Evolutionary conservation across 2,113 vertebrate species (phyloP), one percentile per base, ranked within the genome.

Genomic region (Stigmatopora nigra): DNA sequence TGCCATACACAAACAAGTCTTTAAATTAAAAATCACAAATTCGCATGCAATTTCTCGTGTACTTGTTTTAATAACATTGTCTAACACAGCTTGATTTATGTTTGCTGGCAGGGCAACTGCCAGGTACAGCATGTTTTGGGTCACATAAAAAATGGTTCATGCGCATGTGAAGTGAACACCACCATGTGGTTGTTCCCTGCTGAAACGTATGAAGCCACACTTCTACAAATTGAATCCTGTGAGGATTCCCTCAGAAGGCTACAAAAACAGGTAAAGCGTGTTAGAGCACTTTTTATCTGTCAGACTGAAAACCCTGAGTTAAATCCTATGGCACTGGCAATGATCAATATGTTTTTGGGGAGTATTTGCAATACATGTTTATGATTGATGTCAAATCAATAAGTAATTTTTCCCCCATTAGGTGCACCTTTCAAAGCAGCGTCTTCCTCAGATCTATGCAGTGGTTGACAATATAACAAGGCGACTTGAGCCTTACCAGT

Each of bases 181-280:
- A 69, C 25, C 6, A 1, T 47, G 51, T 91, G 88, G 88, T 61
- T 57, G 0, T 90, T 91, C 52, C 89, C 89, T 6, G 68, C 63
- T 2, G 14, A 19, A 31, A 68, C 62, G 58, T 92, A 83, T 17
- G 73, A 85, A 16, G 35, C 35, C 0, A 67, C 81, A 17, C 61
- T 75, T 63, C 36, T 70, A 61, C 63, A 82, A 51, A 31, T 89
- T 5, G 15, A 86, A 51, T 63, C 48, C 41, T 88, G 90, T 51
- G 69, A 72, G 5, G 71, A 11, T 3, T 71, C 75, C 38, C 2
- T 87, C 51, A 44, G 45, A 11, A 47, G 25, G 0, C 75, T 88
- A 25, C 67, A 78, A 17, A 35, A 77, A 22, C 67, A 85, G 85
- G 88, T 89, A 58, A 61, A 25, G 31, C n/a, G 31, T 16, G 46